These are phyloP conservation scores for Megalops atlanticus DNA, from an alignment of 2,113 vertebrate genomes.

Conservation along the genomic window DNA sequence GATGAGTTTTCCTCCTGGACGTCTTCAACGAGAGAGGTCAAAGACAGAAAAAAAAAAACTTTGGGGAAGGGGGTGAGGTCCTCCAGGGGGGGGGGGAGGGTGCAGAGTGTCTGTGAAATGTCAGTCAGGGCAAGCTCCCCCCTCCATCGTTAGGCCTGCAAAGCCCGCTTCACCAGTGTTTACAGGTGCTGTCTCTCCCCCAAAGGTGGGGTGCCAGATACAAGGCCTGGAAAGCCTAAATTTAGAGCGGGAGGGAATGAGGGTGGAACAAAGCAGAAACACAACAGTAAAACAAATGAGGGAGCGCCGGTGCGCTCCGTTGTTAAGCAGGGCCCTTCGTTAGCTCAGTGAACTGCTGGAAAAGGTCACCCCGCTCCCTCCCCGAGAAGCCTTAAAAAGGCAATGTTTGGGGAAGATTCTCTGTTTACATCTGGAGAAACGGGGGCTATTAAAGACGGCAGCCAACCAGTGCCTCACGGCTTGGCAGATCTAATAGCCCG, in stretches of 20 bases:
- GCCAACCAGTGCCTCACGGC: conserved; percentile 43
- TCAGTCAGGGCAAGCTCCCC: conserved; percentile 33
- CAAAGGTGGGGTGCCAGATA: conserved; percentile 22
- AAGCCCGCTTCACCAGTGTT: conserved; percentile 18
- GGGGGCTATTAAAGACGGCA: conserved; percentile 50
- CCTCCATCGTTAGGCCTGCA: background rate
- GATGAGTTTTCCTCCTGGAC: conserved; percentile 34
- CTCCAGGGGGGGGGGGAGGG: background rate
- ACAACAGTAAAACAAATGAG: conserved; percentile 32
- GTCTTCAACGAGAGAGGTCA: conserved; percentile 24
- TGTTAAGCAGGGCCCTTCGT: conserved; percentile 25
- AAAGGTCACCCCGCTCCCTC: conserved; percentile 27
- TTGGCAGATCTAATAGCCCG: conserved; percentile 33
- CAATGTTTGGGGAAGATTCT: conserved; percentile 71
- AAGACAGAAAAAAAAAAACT: conserved; percentile 19
- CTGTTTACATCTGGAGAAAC: conserved; percentile 62
- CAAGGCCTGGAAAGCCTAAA: conserved; percentile 40
- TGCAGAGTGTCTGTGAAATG: conserved; percentile 38
- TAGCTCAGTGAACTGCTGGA: conserved; percentile 23
- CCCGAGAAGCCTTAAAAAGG: conserved; percentile 70
- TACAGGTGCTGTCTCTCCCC: conserved; percentile 18
- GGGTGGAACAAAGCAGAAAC: conserved; percentile 25
- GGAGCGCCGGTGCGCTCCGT: conserved; percentile 15
- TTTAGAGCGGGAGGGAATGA: conserved; percentile 44
- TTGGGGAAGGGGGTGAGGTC: background rate